Conservation (phyloP, 2,888 invertebrate genomes). For the Campoletis raptor region DNA sequence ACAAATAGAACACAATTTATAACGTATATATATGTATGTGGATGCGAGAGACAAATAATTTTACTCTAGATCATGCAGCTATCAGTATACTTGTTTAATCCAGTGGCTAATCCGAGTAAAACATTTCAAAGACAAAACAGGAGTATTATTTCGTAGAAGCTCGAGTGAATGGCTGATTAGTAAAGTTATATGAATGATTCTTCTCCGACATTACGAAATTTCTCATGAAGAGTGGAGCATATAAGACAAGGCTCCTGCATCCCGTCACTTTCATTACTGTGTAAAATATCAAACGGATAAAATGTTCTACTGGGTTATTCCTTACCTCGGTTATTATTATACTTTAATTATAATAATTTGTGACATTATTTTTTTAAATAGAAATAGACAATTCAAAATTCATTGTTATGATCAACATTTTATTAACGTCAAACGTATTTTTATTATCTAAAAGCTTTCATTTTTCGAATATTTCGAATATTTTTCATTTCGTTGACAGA, state of each 20-base stretch:
- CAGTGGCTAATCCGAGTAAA: neutral
- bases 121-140: conserved; percentile 2
- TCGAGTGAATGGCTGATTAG: conserved; percentile 38
- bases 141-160: neutral
- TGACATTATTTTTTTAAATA: neutral
- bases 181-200: conserved; percentile 15
- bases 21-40: too few species aligned
- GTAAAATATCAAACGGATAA: conserved; percentile 1
- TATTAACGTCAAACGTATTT: too few species aligned
- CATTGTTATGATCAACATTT: too few species aligned
- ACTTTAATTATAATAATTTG: neutral
- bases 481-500: neutral
- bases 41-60: too few species aligned
- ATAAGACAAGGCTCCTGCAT: conserved; percentile 34
- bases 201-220: conserved; percentile 15
- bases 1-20: too few species aligned
- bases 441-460: too few species aligned
- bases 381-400: too few species aligned
- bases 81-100: neutral
- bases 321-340: conserved; percentile 47
- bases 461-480: too few species aligned
- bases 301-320: conserved; percentile 54
- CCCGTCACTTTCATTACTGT: conserved; percentile 1
- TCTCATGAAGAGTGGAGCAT: neutral
- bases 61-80: neutral